Evolutionary conservation across 2,888 invertebrate genomes (phyloP).

Genomic region (Eupithecia centaureata): DNA sequence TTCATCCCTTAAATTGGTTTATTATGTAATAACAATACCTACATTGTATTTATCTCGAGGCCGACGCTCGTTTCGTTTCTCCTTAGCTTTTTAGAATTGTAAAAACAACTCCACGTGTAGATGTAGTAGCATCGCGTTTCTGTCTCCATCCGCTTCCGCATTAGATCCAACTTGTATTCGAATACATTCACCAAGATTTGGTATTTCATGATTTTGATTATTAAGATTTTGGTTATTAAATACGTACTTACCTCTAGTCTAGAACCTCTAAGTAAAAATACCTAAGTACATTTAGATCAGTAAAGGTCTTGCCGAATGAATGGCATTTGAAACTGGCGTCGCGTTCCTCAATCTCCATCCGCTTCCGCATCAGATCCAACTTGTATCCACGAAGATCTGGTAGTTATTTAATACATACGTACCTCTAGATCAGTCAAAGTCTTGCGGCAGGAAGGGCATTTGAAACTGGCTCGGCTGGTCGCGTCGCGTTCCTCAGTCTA

Average conservation of each 20-base stretch:
- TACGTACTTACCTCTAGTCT: conserved; percentile 86
- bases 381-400: conserved; percentile 99
- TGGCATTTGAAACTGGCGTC: conserved; percentile 98
- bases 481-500: conserved; percentile 98
- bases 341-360: conserved; percentile 96
- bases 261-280: too few species aligned
- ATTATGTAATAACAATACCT: too few species aligned
- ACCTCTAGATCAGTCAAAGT: conserved; percentile 98
- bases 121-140: conserved; percentile 97
- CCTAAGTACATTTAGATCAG: too few species aligned
- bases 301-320: conserved; percentile 95
- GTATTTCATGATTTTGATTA: too few species aligned
- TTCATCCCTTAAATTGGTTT: too few species aligned
- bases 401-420: conserved; percentile 5
- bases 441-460: conserved; percentile 95
- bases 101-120: too few species aligned
- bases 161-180: conserved; percentile 97
- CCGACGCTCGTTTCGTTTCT: too few species aligned
- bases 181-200: conserved; percentile 99
- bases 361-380: too few species aligned
- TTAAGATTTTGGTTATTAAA: too few species aligned
- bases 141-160: too few species aligned
- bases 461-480: conserved; percentile 97
- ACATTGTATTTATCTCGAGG: too few species aligned
- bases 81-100: too few species aligned